phyloP scores from a whole-genome alignment of 2,888 invertebrate genomes.

The Chloromyia formosa region DNA sequence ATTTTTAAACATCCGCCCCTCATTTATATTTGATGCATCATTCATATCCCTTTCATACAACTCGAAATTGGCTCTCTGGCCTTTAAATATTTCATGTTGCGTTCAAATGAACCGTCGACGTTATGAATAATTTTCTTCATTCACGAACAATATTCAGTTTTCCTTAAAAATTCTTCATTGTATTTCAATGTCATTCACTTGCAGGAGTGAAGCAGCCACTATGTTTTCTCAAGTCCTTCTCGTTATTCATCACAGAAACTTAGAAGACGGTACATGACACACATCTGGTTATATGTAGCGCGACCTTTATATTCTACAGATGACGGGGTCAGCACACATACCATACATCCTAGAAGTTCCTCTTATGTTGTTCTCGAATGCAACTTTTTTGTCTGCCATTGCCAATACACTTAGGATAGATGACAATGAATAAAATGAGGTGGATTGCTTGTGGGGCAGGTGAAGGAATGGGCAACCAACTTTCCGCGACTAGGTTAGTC shows the following conservation, averaged over 20 bases:
- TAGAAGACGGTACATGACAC: conserved; percentile 15
- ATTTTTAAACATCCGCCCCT: too few relatives aligned
- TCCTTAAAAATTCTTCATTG: conserved; percentile 20
- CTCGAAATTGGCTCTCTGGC: too few relatives aligned
- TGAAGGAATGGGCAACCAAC: conserved; percentile 26
- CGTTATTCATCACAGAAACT: not conserved
- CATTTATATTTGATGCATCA: too few relatives aligned
- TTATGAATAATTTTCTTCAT: conserved; percentile 27
- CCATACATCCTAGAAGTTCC: conserved; percentile 9
- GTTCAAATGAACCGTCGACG: conserved; percentile 28
- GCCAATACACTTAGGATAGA: conserved; percentile 38
- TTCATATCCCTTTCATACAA: too few relatives aligned
- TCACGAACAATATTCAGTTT: conserved; percentile 22
- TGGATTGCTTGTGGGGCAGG: conserved; percentile 31
- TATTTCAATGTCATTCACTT: conserved; percentile 37
- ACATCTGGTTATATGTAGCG: not conserved
- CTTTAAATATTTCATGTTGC: not conserved
- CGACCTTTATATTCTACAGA: conserved; percentile 22
- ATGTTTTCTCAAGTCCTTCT: conserved; percentile 16
- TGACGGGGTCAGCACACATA: not conserved
- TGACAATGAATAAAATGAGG: conserved; percentile 29
- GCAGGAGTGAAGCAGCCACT: conserved; percentile 17
- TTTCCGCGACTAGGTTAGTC: conserved; percentile 31
- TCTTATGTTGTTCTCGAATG: conserved; percentile 36
- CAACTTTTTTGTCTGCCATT: conserved; percentile 41